Conservation (phyloP, 2,797 vertebrate genomes). For the Pygocentrus nattereri region DNA sequence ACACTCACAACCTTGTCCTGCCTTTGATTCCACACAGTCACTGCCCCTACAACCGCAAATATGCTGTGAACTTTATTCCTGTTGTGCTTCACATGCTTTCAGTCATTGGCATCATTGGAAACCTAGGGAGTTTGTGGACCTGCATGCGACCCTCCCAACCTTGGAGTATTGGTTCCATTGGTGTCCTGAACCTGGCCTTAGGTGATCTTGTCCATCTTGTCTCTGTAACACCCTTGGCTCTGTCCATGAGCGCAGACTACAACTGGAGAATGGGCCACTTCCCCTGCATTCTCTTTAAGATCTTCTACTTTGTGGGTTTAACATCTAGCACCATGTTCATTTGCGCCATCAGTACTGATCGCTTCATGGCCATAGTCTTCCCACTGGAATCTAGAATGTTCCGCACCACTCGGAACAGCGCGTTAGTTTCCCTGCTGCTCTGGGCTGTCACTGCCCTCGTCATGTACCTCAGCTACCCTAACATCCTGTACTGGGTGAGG, state of each 20-base stretch:
- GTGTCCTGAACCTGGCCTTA: constrained; percentile 60
- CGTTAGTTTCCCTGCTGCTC: constrained; percentile 54
- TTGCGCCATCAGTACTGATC: constrained; percentile 54
- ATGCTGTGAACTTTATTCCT: constrained; percentile 38
- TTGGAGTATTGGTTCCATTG: constrained; percentile 59
- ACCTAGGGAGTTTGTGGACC: constrained; percentile 56
- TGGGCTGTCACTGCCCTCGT: constrained; percentile 58
- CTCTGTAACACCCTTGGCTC: constrained; percentile 52
- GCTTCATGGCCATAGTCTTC: constrained; percentile 59
- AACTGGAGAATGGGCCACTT: constrained; percentile 50
- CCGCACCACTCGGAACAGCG: constrained; percentile 49
- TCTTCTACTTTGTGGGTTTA: constrained; percentile 54
- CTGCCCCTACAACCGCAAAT: constrained; percentile 47
- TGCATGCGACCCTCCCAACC: constrained; percentile 50
- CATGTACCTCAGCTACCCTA: constrained; percentile 60
- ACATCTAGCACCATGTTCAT: constrained; percentile 64
- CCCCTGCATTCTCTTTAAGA: constrained; percentile 49
- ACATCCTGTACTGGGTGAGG: constrained; percentile 51
- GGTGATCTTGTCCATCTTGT: constrained; percentile 56
- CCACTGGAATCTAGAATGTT: constrained; percentile 56
- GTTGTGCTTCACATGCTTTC: constrained; percentile 47
- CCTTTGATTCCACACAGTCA: constrained; percentile 50
- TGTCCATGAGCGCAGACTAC: constrained; percentile 51
- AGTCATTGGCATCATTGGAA: constrained; percentile 53
- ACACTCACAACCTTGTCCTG: constrained; percentile 34